These are phyloP conservation scores for Engystomops pustulosus DNA, from an alignment of 2,113 vertebrate genomes.

Conservation along the genomic window DNA sequence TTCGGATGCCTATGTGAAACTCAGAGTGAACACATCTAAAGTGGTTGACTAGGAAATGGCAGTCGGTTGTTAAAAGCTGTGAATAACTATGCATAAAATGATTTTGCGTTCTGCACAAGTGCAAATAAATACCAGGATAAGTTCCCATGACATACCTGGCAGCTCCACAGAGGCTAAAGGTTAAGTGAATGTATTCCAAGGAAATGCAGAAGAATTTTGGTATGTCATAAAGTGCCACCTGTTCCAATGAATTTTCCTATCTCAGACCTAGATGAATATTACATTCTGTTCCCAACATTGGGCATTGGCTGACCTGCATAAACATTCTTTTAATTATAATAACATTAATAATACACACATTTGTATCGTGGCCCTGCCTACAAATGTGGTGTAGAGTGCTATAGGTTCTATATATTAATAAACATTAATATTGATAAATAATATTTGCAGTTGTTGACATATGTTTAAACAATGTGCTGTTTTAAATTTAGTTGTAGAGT, in stretches of 20 bases:
- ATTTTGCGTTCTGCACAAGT: not conserved
- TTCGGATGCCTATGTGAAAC: too few species aligned
- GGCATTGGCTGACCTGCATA: too few species aligned
- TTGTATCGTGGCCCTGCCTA: too few species aligned
- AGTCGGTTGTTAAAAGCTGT: not conserved
- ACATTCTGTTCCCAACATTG: slow-evolving; percentile 50
- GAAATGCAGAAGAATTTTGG: slow-evolving; percentile 7
- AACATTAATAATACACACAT: too few species aligned
- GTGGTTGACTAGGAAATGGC: not conserved
- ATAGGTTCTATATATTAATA: too few species aligned
- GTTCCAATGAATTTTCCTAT: slow-evolving; percentile 40
- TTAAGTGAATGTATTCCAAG: slow-evolving; percentile 32
- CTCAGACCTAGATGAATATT: slow-evolving; percentile 40
- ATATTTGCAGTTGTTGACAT: too few species aligned
- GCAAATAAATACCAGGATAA: not conserved
- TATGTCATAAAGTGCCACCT: slow-evolving; percentile 39
- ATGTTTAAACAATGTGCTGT: not conserved
- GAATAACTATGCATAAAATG: not conserved
- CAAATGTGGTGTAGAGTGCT: too few species aligned
- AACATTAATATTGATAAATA: too few species aligned
- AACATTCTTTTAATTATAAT: too few species aligned
- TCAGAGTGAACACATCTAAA: too few species aligned
- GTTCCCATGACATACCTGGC: slow-evolving; percentile 24
- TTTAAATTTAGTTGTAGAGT: not conserved
- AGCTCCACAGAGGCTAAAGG: not conserved